These are phyloP conservation scores for Crenuchus spilurus DNA, from an alignment of 2,797 vertebrate genomes.

Conservation along the genomic window DNA sequence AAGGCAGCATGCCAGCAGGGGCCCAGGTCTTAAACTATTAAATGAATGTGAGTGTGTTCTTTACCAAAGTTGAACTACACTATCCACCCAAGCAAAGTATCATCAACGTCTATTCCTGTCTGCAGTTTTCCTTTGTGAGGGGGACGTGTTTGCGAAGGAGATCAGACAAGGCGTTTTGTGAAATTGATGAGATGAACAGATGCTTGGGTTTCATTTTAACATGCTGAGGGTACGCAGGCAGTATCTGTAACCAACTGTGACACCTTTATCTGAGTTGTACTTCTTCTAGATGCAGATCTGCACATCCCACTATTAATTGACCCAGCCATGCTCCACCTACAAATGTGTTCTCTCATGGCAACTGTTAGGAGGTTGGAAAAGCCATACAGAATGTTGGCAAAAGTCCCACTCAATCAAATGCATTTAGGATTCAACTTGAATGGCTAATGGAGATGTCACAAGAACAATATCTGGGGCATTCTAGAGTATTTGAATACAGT, in stretches of 20 bases:
- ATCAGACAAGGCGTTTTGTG: background rate
- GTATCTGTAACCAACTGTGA: constrained; percentile 18
- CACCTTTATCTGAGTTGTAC: background rate
- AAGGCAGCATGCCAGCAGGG: background rate
- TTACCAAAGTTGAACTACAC: constrained; percentile 3
- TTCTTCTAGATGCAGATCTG: constrained; percentile 15
- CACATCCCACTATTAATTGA: background rate
- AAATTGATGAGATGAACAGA: constrained; percentile 24
- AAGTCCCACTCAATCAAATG: too few species aligned
- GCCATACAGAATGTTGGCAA: too few species aligned
- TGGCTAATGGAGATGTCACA: too few species aligned
- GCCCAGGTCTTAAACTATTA: constrained; percentile 9
- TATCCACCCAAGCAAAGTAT: background rate
- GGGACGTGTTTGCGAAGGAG: background rate
- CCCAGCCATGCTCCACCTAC: too few species aligned
- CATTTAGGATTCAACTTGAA: too few species aligned
- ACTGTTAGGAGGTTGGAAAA: too few species aligned
- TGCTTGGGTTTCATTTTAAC: constrained; percentile 10
- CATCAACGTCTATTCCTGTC: background rate
- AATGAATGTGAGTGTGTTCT: background rate
- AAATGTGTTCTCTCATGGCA: too few species aligned
- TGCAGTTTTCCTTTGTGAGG: background rate
- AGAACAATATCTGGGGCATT: too few species aligned
- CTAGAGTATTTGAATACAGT: too few species aligned
- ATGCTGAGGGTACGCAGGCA: constrained; percentile 17